Conservation (phyloP, 2,888 invertebrate genomes). For the Lochmaea crataegi region DNA sequence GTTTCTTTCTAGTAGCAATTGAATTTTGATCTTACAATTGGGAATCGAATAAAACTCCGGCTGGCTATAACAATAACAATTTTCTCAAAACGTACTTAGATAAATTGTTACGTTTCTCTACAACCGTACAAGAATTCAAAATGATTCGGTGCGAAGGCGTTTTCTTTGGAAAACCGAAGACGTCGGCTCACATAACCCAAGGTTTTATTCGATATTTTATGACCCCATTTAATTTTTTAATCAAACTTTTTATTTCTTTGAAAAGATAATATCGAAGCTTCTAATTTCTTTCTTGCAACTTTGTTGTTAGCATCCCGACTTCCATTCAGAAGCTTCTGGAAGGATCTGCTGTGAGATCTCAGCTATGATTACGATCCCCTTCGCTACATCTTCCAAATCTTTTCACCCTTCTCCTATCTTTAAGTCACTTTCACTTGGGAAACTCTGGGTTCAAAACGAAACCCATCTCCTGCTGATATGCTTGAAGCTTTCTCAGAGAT, state of each 20-base stretch:
- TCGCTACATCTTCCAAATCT: too few relatives aligned
- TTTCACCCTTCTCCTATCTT: too few relatives aligned
- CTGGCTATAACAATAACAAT: constrained; percentile 42
- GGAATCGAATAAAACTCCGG: constrained; percentile 40
- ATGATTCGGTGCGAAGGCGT: background rate
- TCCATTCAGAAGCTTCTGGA: background rate
- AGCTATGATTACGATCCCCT: too few relatives aligned
- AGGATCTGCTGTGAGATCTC: too few relatives aligned
- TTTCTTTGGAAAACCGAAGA: background rate
- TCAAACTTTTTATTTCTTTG: background rate
- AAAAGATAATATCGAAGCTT: background rate
- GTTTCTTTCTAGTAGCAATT: constrained; percentile 40
- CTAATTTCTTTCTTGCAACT: background rate
- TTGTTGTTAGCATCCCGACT: background rate
- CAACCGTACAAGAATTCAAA: constrained; percentile 18
- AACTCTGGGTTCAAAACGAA: too few relatives aligned
- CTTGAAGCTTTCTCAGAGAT: too few relatives aligned
- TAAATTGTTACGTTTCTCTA: constrained; percentile 35
- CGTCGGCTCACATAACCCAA: background rate
- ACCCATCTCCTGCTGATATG: too few relatives aligned
- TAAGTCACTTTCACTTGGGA: too few relatives aligned
- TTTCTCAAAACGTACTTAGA: constrained; percentile 37
- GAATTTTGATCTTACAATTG: constrained; percentile 44
- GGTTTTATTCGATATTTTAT: background rate
- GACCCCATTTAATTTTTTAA: background rate